Conservation (phyloP, 2,113 vertebrate species). For the Pelusios castaneus region DNA sequence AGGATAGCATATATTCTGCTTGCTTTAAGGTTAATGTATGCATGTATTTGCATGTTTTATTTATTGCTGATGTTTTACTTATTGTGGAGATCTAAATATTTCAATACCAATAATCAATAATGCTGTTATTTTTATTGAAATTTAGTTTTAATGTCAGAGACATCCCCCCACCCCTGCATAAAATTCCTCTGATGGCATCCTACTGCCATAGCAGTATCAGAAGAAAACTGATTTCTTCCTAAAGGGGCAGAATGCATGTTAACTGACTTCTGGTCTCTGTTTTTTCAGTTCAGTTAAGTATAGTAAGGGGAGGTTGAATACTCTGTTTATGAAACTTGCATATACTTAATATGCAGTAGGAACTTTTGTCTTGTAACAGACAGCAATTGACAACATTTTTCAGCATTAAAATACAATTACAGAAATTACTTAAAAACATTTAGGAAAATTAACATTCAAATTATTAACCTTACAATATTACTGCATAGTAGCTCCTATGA, state of each 20-base stretch:
- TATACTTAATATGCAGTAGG: neutral
- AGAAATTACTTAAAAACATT: neutral
- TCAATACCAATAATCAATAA: no score
- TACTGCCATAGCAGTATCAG: constrained; percentile 28
- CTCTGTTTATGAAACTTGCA: constrained; percentile 19
- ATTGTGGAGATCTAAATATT: rapidly evolving
- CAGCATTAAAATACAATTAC: neutral
- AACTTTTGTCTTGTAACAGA: neutral
- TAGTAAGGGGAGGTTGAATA: neutral
- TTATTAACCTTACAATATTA: neutral
- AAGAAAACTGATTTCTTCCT: neutral
- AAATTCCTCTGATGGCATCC: neutral
- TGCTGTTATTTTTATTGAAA: no score
- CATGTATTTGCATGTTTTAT: neutral
- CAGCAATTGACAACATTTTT: neutral
- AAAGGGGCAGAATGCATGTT: neutral
- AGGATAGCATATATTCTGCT: neutral
- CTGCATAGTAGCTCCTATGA: neutral
- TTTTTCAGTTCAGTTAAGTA: constrained; percentile 11
- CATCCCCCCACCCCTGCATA: neutral
- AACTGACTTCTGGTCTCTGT: neutral
- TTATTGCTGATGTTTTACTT: neutral
- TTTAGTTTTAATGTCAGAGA: neutral
- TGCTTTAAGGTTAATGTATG: neutral
- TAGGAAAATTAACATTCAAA: neutral